phyloP scores from a whole-genome alignment of 2,797 vertebrate species.

The Naso thynnoides region DNA sequence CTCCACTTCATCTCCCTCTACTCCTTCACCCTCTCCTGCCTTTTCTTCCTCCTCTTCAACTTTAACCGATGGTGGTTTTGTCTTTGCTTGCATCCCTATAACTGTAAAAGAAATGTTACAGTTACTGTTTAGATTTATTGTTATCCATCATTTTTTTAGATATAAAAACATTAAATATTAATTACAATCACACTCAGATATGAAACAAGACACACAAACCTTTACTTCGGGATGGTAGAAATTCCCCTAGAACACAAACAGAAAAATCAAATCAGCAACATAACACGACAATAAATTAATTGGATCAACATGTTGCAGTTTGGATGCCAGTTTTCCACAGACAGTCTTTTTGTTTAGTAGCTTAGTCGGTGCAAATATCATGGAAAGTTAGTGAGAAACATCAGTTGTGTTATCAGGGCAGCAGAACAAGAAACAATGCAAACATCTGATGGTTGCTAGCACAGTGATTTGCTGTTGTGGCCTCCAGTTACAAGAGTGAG shows the following conservation, averaged over 20 bases:
- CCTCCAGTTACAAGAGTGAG: constrained; percentile 20
- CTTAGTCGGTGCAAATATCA: neutral
- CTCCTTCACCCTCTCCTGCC: constrained; percentile 21
- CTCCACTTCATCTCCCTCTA: constrained; percentile 1
- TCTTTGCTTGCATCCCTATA: constrained; percentile 71
- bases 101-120: constrained; percentile 62
- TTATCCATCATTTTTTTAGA: no score
- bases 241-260: constrained; percentile 79
- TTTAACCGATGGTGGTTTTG: constrained; percentile 52
- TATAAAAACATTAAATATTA: neutral
- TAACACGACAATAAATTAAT: neutral
- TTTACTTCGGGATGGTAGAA: constrained; percentile 85
- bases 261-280: neutral
- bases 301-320: neutral
- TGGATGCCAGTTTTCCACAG: neutral
- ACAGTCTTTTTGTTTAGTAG: neutral
- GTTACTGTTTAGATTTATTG: no score
- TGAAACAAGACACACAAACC: constrained; percentile 63
- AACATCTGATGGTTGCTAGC: neutral
- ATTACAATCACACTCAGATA: no score
- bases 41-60: constrained; percentile 55
- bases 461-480: neutral
- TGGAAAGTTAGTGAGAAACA: neutral
- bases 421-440: neutral
- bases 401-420: neutral